Base-by-base conservation (phyloP, 2,888 invertebrate genomes). In the Miltochrista miniata region DNA sequence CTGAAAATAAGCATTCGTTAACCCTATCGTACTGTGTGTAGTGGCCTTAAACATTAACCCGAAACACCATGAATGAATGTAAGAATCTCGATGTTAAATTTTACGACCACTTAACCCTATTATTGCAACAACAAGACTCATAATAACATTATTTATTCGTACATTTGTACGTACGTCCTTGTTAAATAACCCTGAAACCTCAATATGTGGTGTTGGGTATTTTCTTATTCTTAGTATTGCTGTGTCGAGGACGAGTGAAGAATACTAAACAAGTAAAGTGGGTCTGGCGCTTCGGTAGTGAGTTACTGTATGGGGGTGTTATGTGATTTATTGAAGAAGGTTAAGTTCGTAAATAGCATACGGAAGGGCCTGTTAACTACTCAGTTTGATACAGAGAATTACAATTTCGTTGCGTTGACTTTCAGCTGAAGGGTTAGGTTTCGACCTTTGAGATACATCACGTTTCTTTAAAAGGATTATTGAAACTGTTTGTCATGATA, bases 171-270 rank as follows among this genome's bases (percentile, higher is more conserved):
- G 52, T 33, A 43, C 54, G 50, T 66, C 68, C 67, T 72, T 71
- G 56, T 70, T 66, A 54, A 48, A 62, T 55, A 70, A 56, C 72
- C 72, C 64, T 64, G 33, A 69, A 69, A 75, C 75, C 75, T 67
- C 61, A 47, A 66, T 75, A 61, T 61, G 48, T 59, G 57, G 60
- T 55, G 24, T 59, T 61, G 46, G 47, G 43, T 48, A 51, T 61
- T 63, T 62, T 60, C 54, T 51, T 42, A 55, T 38, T 54, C 50
- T 53, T 54, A 48, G 44, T 47, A 51, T 55, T 52, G 46, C 42
- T 57, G 37, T 12, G 39, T 8, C 11, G 18, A n/a, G 51, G 45
- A 55, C 44, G 50, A 46, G 45, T 37, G 51, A 46, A 44, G 63
- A 65, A 67, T 67, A 68, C 43, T 60, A 65, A 66, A 31, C 10